phyloP scores from a whole-genome alignment of 2,888 invertebrate genomes.

The Globia sparganii region DNA sequence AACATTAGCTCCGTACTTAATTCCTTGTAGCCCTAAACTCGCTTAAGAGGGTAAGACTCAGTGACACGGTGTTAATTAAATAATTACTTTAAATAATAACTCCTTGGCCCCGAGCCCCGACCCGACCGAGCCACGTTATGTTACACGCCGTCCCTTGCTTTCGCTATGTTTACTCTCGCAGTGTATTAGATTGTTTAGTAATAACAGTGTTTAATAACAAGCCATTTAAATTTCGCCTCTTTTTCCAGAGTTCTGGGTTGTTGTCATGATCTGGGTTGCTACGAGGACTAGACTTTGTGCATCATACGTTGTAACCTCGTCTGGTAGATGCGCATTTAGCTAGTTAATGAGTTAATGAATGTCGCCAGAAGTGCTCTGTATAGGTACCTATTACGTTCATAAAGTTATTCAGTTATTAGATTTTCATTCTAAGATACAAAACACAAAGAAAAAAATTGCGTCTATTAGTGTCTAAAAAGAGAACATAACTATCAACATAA shows the following conservation, averaged over 20 bases:
- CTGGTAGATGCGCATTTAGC: background rate
- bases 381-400: background rate
- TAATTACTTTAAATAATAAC: constrained; percentile 90
- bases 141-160: constrained; percentile 63
- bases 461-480: constrained; percentile 8
- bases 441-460: background rate
- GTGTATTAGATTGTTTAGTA: constrained; percentile 42
- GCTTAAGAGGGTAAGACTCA: constrained; percentile 88
- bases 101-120: constrained; percentile 72
- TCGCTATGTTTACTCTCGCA: constrained; percentile 34
- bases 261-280: background rate
- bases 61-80: constrained; percentile 89
- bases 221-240: background rate
- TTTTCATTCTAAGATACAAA: background rate
- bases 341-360: background rate
- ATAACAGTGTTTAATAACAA: constrained; percentile 12
- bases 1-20: constrained; percentile 89
- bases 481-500: constrained; percentile 17
- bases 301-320: background rate
- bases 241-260: background rate
- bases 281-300: background rate
- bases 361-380: background rate
- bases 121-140: constrained; percentile 56
- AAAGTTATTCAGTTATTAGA: background rate
- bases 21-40: constrained; percentile 89